Percentiles rank a stretch among this genome's conserved stretches.
Evolutionary conservation across 2,113 vertebrate species (phyloP).

Genomic region (Crotalus viridis): DNA sequence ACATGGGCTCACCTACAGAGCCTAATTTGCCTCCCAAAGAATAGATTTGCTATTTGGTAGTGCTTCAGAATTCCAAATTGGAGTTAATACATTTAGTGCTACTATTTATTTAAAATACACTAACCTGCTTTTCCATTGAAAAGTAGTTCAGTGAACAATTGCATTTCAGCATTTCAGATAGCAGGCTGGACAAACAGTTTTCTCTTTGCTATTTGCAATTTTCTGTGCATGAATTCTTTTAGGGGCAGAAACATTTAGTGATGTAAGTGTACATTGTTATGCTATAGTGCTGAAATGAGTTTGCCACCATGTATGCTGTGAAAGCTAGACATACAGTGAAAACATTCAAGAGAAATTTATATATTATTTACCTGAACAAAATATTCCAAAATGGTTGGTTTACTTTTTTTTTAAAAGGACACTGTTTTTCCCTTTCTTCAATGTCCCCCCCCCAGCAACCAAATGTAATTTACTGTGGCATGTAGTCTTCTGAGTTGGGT

Average conservation of each 20-base stretch:
- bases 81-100: background rate
- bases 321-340: background rate
- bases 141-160: background rate
- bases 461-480: background rate
- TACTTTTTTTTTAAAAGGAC: background rate
- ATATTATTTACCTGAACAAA: background rate
- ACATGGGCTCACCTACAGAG: background rate
- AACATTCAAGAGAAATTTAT: background rate
- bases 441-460: background rate
- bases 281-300: background rate
- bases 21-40: background rate
- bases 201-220: background rate
- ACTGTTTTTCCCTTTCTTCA: background rate
- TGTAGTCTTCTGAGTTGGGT: background rate
- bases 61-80: background rate
- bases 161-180: background rate
- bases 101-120: background rate
- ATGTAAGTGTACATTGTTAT: background rate
- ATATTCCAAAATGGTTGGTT: background rate
- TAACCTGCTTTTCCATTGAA: background rate
- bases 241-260: background rate
- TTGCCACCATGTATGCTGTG: background rate
- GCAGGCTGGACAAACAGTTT: background rate
- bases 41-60: background rate
- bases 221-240: background rate